Conservation (phyloP, 2,113 vertebrate genomes). For the Chaetodon auriga region DNA sequence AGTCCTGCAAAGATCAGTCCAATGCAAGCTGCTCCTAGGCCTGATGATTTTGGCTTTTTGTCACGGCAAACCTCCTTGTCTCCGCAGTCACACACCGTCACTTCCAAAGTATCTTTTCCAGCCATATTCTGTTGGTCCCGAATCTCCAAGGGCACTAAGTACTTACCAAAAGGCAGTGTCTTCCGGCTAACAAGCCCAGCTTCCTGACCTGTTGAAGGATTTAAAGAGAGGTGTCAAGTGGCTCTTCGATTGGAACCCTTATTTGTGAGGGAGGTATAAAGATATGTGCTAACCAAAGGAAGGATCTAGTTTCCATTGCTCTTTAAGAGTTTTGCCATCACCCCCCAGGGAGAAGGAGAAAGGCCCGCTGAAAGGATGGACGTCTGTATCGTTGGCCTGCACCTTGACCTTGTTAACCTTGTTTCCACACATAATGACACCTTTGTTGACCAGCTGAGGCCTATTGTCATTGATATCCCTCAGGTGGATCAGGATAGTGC, state of each 20-base stretch:
- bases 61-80: slow-evolving; percentile 41
- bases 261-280: not conserved
- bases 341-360: slow-evolving; percentile 82
- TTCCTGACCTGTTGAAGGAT: slow-evolving; percentile 51
- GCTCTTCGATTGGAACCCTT: not conserved
- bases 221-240: not conserved
- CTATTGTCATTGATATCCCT: slow-evolving; percentile 82
- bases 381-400: slow-evolving; percentile 69
- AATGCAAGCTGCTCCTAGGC: slow-evolving; percentile 66
- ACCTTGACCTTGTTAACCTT: slow-evolving; percentile 56
- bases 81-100: slow-evolving; percentile 83
- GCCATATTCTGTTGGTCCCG: slow-evolving; percentile 81
- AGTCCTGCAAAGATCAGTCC: slow-evolving; percentile 72
- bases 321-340: slow-evolving; percentile 34
- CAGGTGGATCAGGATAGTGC: slow-evolving; percentile 83
- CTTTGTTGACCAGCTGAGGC: slow-evolving; percentile 70
- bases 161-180: slow-evolving; percentile 79
- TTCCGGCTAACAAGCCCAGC: slow-evolving; percentile 74
- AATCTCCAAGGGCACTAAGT: slow-evolving; percentile 81
- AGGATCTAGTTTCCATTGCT: slow-evolving; percentile 82
- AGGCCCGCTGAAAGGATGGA: slow-evolving; percentile 76
- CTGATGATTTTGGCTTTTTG: not conserved
- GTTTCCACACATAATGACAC: slow-evolving; percentile 77
- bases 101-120: slow-evolving; percentile 48
- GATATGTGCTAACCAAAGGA: slow-evolving; percentile 62